Base-by-base conservation (phyloP, 2,888 invertebrate species). In the Uloborus plumipes region DNA sequence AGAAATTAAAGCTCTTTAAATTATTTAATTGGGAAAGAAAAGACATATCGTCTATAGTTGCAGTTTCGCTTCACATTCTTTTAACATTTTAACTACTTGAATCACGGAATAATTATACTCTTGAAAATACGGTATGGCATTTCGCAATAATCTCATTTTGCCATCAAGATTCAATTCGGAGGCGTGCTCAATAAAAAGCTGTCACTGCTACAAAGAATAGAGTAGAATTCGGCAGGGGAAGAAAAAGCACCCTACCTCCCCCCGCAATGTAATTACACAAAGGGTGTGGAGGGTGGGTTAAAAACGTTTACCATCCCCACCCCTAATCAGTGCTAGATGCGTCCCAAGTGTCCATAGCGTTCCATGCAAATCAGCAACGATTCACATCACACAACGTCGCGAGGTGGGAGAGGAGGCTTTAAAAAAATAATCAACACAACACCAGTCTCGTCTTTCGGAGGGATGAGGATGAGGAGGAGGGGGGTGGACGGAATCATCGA, bases 281-380 rank as follows among this genome's bases (percentile, higher is more conserved):
- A 53, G 61, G 39, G 18, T 51, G 67, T 61, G 62, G 72, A 20
- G 22, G 67, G 55, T 22, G 39, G 55, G 61, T 26, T 58, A 58
- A 75, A 65, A 74, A 70, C 74, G 64, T 75, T 75, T 81, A 75
- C 80, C 70, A 47, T 70, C 74, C 74, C 80, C 31, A 31, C 55
- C 61, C 81, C 75, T 82, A 82, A 82, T 82, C 75, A 82, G 74
- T 49, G 74, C 76, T 26, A 47, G 22, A 69, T 39, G 50, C 58
- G 64, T 67, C 73, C 76, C 71, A 51, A 66, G 75, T 51, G 70
- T 61, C 76, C 65, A 20, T 26, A 31, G 61, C 69, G 55, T 26
- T 16, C 65, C 71, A 82, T 76, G 81, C 80, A 81, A 81, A 81
- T 81, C 67, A 81, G 72, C 26, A 50, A 26, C 50, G 61, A 39